These are phyloP conservation scores for Eulemur rubriventer DNA, from an alignment of 2,797 vertebrate species.

Conservation along the genomic window DNA sequence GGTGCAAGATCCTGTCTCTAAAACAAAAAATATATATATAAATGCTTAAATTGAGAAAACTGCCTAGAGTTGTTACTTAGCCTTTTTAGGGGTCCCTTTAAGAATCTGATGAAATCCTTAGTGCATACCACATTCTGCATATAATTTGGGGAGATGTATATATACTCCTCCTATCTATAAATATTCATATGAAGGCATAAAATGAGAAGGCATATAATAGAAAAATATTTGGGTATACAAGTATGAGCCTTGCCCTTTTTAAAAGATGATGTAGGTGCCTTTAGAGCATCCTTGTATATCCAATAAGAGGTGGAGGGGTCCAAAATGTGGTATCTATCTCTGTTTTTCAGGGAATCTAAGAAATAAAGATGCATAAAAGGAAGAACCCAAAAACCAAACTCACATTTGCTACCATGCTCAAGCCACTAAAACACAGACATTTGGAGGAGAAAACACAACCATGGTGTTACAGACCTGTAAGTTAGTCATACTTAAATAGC, in stretches of 20 bases:
- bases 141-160: background rate
- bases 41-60: background rate
- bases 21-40: background rate
- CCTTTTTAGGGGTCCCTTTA: background rate
- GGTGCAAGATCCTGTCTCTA: background rate
- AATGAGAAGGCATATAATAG: background rate
- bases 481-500: background rate
- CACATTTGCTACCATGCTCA: background rate
- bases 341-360: background rate
- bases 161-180: background rate
- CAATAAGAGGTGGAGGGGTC: background rate
- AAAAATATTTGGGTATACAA: background rate
- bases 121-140: background rate
- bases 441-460: background rate
- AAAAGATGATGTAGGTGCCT: background rate
- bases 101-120: background rate
- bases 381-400: background rate
- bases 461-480: background rate
- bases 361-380: slow-evolving; percentile 29
- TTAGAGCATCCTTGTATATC: background rate
- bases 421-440: background rate
- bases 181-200: background rate
- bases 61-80: background rate
- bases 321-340: background rate
- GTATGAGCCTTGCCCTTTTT: background rate